Base-by-base conservation (phyloP, 2,113 vertebrate genomes). In the Tenebrosternarchus preto region DNA sequence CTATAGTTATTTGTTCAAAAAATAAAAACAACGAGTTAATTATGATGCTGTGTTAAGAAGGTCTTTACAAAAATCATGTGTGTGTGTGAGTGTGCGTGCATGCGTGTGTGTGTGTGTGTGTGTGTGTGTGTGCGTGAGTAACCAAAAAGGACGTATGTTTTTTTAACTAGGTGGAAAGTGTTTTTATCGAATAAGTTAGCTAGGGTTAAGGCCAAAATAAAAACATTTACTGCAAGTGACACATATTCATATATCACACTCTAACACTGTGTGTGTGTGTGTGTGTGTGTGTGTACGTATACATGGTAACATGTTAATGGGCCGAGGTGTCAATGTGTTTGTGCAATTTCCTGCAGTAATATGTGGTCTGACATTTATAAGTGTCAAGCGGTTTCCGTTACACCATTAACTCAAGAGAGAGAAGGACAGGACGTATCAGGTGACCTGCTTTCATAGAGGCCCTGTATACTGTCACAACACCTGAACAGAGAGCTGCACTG, bases 341-440 rank as follows among this genome's bases (percentile, higher is more conserved):
- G 17, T 68, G 71, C 46, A 69, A 27, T 71, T 66, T n/a, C 78
- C 81, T 84, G 81, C 88, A 91, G 89, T 90, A 89, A 80, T 78
- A 36, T 90, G 91, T 82, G 92, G 91, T 91, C 90, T 92, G 92
- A 93, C 92, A 92, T 93, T 92, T 92, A 85, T 83, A 80, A 78
- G 46, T 84, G 4, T 53, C 59, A 73, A 25, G 73, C n/a, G 27
- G 80, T 88, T 89, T 91, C 88, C 87, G 85, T 64, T 90, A 82
- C 81, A 20, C 55, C 4, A 22, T 3, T 15, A 73, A 78, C 9
- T 20, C 17, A 56, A 73, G 29, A n/a, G 50, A 56, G 15, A 33
- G 27, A 16, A 17, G n/a, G 25, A 72, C 24, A 70, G n/a, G n/a
- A n/a, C n/a, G 68, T 55, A n/a, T 24, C 7, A 24, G 36, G 19